Evolutionary conservation across 2,797 vertebrate genomes (phyloP).

Genomic region (Cetoscarus ocellatus): DNA sequence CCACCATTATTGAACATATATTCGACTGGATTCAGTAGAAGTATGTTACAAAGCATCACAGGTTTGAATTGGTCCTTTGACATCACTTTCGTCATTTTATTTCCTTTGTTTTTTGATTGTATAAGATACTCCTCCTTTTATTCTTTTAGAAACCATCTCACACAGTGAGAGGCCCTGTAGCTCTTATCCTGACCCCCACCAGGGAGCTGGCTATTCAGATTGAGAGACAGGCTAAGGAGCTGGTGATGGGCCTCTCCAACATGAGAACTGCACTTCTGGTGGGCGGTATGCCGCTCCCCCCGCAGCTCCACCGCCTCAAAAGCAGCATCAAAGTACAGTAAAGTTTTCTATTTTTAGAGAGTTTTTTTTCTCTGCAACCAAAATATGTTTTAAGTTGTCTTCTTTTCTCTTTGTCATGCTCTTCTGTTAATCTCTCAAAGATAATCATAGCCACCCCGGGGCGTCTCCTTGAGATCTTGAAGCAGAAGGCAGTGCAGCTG

Average conservation of each 20-base stretch:
- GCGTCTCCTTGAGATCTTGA: slow-evolving; percentile 93
- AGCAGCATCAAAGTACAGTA: slow-evolving; percentile 90
- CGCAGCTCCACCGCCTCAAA: slow-evolving; percentile 93
- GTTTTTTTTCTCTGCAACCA: background rate
- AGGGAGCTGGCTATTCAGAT: slow-evolving; percentile 97
- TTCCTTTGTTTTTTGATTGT: background rate
- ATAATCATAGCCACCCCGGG: slow-evolving; percentile 96
- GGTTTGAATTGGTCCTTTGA: background rate
- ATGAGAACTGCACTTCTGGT: slow-evolving; percentile 96
- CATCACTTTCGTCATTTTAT: background rate
- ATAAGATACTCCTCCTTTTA: background rate
- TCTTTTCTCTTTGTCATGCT: background rate
- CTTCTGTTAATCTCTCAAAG: slow-evolving; percentile 69
- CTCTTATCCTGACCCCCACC: slow-evolving; percentile 93
- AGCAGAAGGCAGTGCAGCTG: slow-evolving; percentile 90
- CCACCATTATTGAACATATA: no score
- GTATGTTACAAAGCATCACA: background rate
- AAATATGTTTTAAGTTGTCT: background rate
- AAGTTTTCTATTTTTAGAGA: slow-evolving; percentile 1
- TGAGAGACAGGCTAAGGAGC: slow-evolving; percentile 92
- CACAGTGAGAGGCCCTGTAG: slow-evolving; percentile 71
- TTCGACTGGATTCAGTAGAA: no score
- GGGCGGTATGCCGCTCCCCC: slow-evolving; percentile 94
- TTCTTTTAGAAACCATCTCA: slow-evolving; percentile 61
- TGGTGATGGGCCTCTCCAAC: slow-evolving; percentile 90